phyloP scores from a whole-genome alignment of 2,888 invertebrate species.

The Mythimna pallens region DNA sequence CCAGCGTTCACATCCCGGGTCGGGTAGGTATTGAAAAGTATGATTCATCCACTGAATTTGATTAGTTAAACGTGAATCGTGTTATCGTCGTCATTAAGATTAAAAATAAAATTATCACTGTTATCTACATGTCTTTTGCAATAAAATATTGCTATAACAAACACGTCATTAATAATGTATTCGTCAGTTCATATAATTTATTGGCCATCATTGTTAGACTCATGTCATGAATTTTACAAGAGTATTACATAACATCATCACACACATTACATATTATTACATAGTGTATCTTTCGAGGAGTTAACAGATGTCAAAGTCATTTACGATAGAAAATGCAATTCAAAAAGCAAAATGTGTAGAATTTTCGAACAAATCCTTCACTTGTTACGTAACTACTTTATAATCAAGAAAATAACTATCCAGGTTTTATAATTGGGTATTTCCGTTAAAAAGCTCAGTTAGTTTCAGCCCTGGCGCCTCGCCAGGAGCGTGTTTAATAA shows the following conservation, averaged over 20 bases:
- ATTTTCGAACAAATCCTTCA: neutral
- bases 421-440: constrained; percentile 45
- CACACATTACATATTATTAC: no score
- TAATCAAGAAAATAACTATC: constrained; percentile 28
- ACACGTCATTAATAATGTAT: constrained; percentile 4
- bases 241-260: neutral
- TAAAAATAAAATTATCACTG: constrained; percentile 26
- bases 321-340: no score
- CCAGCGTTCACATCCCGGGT: constrained; percentile 36
- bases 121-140: constrained; percentile 8
- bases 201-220: neutral
- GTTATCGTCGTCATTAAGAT: neutral
- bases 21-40: constrained; percentile 20
- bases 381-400: neutral
- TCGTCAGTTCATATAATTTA: neutral
- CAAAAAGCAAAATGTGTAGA: neutral
- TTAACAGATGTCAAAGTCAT: no score
- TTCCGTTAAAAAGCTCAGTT: constrained; percentile 35
- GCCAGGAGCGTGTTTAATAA: constrained; percentile 38
- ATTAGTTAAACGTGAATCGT: constrained; percentile 1
- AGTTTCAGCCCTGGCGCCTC: constrained; percentile 21
- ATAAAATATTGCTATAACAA: constrained; percentile 31
- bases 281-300: no score
- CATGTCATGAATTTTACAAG: neutral
- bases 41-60: constrained; percentile 39